phyloP scores from a whole-genome alignment of 2,888 invertebrate genomes.

The Orthosia gothica region DNA sequence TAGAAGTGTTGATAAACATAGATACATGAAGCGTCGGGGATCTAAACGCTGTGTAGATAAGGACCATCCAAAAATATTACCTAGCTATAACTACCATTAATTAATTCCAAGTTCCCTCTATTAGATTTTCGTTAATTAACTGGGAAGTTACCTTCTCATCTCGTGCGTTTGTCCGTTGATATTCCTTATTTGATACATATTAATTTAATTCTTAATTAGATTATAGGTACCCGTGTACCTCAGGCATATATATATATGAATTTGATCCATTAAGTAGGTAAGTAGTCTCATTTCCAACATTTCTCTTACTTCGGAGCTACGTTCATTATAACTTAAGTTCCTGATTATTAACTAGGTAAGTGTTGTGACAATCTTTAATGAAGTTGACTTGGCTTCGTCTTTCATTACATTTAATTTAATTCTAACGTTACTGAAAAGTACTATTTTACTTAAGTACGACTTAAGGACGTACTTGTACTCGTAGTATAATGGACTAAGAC shows the following conservation, averaged over 20 bases:
- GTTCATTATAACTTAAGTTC: neutral
- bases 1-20: no score
- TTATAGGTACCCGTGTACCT: constrained; percentile 2
- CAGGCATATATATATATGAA: neutral
- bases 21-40: no score
- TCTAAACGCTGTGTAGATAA: no score
- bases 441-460: neutral
- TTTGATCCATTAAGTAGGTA: constrained; percentile 9
- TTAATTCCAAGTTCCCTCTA: no score
- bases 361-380: constrained; percentile 27
- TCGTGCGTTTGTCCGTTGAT: neutral
- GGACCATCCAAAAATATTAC: no score
- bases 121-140: neutral
- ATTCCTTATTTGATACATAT: constrained; percentile 12
- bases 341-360: constrained; percentile 17
- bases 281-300: constrained; percentile 1
- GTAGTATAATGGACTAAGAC: neutral
- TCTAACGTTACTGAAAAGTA: neutral
- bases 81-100: no score
- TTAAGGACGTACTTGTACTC: neutral
- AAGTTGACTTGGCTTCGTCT: constrained; percentile 15
- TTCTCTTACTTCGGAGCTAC: neutral
- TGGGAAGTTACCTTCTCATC: neutral
- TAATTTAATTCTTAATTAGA: constrained; percentile 9
- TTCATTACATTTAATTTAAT: constrained; percentile 31